These are phyloP conservation scores for Cladorhizidae sp. DNA, from an alignment of 37 sponge, comb jelly and placozoan species.

Conservation along the genomic window DNA sequence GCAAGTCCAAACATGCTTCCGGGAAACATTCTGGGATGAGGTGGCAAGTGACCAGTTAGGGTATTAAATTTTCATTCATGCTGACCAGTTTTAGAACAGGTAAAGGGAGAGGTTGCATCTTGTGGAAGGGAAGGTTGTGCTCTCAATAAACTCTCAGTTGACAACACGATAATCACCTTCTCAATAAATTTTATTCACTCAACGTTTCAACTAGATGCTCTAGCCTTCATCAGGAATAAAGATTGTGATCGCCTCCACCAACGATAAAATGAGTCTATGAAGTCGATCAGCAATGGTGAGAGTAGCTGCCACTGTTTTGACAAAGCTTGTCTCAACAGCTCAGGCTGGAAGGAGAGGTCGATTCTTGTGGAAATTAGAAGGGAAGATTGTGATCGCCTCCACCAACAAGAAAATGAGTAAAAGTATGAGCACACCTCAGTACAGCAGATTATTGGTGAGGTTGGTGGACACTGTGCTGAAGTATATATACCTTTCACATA, in stretches of 20 bases:
- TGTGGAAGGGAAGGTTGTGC: too few relatives aligned
- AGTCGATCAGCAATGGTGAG: conserved; percentile 29
- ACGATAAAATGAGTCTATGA: conserved; percentile 84
- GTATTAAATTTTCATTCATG: conserved; percentile 94
- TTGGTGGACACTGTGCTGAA: conserved; percentile 79
- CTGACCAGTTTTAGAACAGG: background rate
- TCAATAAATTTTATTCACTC: too few relatives aligned
- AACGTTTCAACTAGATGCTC: too few relatives aligned
- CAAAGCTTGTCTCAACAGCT: too few relatives aligned
- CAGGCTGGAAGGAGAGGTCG: too few relatives aligned
- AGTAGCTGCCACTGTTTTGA: conserved; percentile 23
- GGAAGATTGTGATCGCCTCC: too few relatives aligned
- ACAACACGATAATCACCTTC: too few relatives aligned
- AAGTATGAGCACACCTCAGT: conserved; percentile 79
- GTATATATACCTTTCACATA: conserved; percentile 92
- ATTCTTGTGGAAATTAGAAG: too few relatives aligned
- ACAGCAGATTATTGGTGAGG: conserved; percentile 56
- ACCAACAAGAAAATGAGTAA: too few relatives aligned
- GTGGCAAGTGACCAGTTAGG: conserved; percentile 88
- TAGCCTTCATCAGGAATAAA: too few relatives aligned
- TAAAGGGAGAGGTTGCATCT: too few relatives aligned
- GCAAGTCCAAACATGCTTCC: conserved; percentile 92
- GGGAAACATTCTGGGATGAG: conserved; percentile 86
- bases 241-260: conserved; percentile 84
- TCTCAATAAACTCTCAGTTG: too few relatives aligned